Evolutionary conservation across 2,888 invertebrate genomes (phyloP).

Genomic region (Petrophora chlorosata): DNA sequence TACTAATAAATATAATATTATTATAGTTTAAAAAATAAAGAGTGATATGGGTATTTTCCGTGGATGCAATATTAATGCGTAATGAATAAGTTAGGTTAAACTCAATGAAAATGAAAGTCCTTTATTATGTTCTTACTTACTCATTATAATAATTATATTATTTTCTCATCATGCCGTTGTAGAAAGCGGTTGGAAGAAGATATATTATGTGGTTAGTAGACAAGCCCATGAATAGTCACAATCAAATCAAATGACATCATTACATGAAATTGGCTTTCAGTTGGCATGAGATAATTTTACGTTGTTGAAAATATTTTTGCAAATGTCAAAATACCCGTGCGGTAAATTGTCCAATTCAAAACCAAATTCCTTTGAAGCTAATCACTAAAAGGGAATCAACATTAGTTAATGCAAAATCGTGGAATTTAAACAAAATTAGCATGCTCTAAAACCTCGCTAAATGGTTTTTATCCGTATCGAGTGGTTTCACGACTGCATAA

Average conservation of each 20-base stretch:
- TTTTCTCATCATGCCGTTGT: background rate
- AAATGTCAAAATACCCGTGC: too few species aligned
- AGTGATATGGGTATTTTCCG: too few species aligned
- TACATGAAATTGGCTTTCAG: background rate
- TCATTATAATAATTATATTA: background rate
- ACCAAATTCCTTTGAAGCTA: background rate
- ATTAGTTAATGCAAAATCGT: slow-evolving; percentile 1
- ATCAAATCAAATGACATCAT: background rate
- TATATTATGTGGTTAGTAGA: slow-evolving; percentile 11
- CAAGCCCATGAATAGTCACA: background rate
- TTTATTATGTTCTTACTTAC: background rate
- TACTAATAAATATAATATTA: too few species aligned
- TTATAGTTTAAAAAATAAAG: too few species aligned
- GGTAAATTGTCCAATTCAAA: background rate
- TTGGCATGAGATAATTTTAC: too few species aligned
- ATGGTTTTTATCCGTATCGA: slow-evolving; percentile 25
- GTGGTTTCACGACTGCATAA: slow-evolving; percentile 42
- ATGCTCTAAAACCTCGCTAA: slow-evolving; percentile 20
- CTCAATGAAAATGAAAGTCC: slow-evolving; percentile 6
- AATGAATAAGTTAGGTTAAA: too few species aligned
- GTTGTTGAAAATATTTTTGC: too few species aligned
- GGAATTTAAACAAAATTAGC: slow-evolving; percentile 15
- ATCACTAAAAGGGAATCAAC: slow-evolving; percentile 8
- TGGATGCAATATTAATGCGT: too few species aligned
- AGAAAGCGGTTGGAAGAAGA: background rate